A percentile compares a stretch with the other conserved stretches of the same genome.
Conservation (phyloP, 1,140 invertebrate species). For the Drosophila kohkoa region DNA sequence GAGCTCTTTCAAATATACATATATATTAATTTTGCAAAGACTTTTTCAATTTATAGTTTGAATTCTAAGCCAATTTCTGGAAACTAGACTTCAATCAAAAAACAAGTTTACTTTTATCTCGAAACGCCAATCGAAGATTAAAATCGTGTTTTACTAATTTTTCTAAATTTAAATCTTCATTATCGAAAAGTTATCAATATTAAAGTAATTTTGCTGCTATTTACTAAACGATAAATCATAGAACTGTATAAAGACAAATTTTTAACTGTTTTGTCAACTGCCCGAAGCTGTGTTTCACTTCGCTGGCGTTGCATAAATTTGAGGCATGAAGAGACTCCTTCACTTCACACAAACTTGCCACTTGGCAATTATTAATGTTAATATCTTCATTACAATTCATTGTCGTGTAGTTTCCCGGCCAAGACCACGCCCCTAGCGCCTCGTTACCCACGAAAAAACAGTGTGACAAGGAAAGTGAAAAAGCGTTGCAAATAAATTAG, state of each 20-base stretch:
- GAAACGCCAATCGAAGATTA: too few species aligned
- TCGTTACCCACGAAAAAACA: background rate
- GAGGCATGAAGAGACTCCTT: slow-evolving; percentile 14
- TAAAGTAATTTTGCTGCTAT: too few species aligned
- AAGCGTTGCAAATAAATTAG: slow-evolving; percentile 46
- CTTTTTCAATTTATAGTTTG: too few species aligned
- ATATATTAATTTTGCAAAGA: too few species aligned
- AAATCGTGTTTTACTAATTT: too few species aligned
- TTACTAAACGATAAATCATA: too few species aligned
- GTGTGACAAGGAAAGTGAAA: slow-evolving; percentile 9
- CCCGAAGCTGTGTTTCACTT: background rate
- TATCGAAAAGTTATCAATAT: too few species aligned
- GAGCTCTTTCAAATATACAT: too few species aligned
- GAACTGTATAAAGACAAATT: background rate
- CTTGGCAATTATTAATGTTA: slow-evolving; percentile 76
- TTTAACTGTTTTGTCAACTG: background rate
- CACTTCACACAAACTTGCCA: background rate
- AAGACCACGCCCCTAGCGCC: slow-evolving; percentile 33
- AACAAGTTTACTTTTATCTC: too few species aligned
- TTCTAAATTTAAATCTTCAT: too few species aligned
- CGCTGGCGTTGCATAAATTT: slow-evolving; percentile 30
- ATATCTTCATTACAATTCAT: slow-evolving; percentile 79
- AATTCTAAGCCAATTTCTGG: too few species aligned
- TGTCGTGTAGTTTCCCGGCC: slow-evolving; percentile 32
- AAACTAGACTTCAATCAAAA: too few species aligned